A percentile compares a stretch with the other conserved stretches of the same genome.
Conservation (phyloP, 2,113 vertebrate genomes). For the Apistogramma diplotaenia region DNA sequence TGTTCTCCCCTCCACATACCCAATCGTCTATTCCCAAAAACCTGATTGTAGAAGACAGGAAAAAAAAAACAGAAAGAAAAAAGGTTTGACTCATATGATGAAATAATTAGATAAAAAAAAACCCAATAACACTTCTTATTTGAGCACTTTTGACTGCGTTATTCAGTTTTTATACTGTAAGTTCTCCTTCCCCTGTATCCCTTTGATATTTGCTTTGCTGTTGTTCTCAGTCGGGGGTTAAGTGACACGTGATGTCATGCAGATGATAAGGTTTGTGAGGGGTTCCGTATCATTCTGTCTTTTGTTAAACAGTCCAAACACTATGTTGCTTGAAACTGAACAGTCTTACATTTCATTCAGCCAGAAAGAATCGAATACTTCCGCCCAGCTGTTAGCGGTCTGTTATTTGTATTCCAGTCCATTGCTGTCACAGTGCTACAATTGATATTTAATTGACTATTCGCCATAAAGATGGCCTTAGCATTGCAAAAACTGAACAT, state of each 20-base stretch:
- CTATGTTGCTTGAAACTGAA: slow-evolving; percentile 12
- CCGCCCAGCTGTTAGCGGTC: neutral
- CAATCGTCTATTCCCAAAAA: slow-evolving; percentile 23
- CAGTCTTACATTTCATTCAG: slow-evolving; percentile 13
- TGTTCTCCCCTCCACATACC: neutral
- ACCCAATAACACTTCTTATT: slow-evolving; percentile 65
- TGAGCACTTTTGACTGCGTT: slow-evolving; percentile 78
- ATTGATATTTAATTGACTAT: neutral
- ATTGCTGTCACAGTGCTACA: neutral
- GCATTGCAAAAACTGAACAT: neutral
- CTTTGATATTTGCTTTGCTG: slow-evolving; percentile 55
- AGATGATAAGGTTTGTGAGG: slow-evolving; percentile 4
- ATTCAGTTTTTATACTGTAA: slow-evolving; percentile 72
- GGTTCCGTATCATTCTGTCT: neutral
- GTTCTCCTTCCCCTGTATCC: slow-evolving; percentile 59
- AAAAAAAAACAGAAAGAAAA: slow-evolving; percentile 35
- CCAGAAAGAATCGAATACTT: slow-evolving; percentile 3
- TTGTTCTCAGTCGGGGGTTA: slow-evolving; percentile 54
- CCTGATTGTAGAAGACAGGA: slow-evolving; percentile 58
- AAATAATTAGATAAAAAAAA: slow-evolving; percentile 51
- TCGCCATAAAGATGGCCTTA: slow-evolving; percentile 1
- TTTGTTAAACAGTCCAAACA: neutral
- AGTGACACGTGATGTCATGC: slow-evolving; percentile 47
- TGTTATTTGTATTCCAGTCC: neutral
- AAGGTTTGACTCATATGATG: slow-evolving; percentile 69